phyloP scores from a whole-genome alignment of 2,888 invertebrate genomes.

The Lissocephala sabroskyi region DNA sequence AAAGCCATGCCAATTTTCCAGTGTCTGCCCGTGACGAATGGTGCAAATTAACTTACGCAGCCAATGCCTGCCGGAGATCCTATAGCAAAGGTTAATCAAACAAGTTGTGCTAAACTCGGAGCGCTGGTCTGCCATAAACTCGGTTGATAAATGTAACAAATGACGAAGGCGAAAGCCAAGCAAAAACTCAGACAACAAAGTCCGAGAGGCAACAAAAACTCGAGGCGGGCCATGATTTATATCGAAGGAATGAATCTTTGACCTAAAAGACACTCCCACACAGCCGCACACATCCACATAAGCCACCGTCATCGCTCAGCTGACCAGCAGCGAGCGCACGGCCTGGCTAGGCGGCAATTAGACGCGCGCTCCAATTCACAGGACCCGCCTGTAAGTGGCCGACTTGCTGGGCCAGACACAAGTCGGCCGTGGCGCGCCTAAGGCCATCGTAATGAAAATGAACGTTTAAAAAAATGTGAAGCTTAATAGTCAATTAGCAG shows the following conservation, averaged over 20 bases:
- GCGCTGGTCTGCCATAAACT: too few relatives aligned
- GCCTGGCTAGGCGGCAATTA: slow-evolving; percentile 6
- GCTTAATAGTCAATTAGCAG: slow-evolving; percentile 49
- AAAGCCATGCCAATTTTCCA: too few relatives aligned
- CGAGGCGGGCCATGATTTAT: slow-evolving; percentile 50
- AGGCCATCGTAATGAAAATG: slow-evolving; percentile 23
- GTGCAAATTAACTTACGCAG: too few relatives aligned
- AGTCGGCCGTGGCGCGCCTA: slow-evolving; percentile 12
- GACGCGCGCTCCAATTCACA: slow-evolving; percentile 10
- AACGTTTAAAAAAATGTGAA: slow-evolving; percentile 28
- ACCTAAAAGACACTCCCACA: slow-evolving; percentile 6
- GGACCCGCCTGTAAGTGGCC: slow-evolving; percentile 5
- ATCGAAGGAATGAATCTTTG: slow-evolving; percentile 20
- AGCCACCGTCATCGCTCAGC: slow-evolving; percentile 18
- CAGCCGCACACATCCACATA: slow-evolving; percentile 2
- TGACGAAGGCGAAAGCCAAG: too few relatives aligned
- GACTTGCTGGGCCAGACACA: slow-evolving; percentile 6
- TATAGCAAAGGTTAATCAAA: too few relatives aligned
- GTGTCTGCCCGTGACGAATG: too few relatives aligned
- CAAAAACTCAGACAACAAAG: too few relatives aligned
- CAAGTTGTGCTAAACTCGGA: too few relatives aligned
- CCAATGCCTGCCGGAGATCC: too few relatives aligned
- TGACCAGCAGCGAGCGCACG: slow-evolving; percentile 41
- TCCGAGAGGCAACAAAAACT: too few relatives aligned
- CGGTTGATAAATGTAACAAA: too few relatives aligned